Evolutionary conservation across 92 coral and sea anemone genomes (phyloP), one percentile per base, ranked within the genome.

Genomic region (Porites evermanni): DNA sequence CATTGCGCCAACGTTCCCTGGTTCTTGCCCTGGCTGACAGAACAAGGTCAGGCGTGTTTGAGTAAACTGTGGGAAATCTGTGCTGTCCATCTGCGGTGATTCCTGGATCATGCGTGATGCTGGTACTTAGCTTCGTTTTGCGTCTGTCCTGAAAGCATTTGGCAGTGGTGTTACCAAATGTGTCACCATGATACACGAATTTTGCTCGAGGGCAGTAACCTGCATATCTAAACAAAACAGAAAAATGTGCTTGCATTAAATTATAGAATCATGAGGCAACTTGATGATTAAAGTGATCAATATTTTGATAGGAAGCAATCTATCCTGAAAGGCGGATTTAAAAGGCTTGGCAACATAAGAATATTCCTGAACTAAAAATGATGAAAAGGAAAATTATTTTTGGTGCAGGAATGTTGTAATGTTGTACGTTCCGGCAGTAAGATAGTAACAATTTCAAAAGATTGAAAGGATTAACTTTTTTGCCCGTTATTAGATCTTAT

Each of bases 161-260:
- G 0, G 97, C 94, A 8, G 97, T 95, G 72, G 94, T 91, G 61
- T 92, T 83, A 23, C 97, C 98, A 11, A 91, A 94, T 12, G 98
- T 95, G 77, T 91, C 94, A 21, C 98, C 98, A 64, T 95, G 90
- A 51, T 90, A 90, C 77, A 89, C 80, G 64, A 84, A 92, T 79
- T 93, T 91, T 47, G 84, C 91, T 70, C 82, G 93, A 8, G 98
- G 97, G 56, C 93, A 80, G 78, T 91, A 89, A n/a, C 98, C 98
- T 67, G 96, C 96, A 69, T 95, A 95, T 61, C 98, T 89, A 29
- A 14, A 75, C 74, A 20, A 14, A 54, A 1, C 47, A 38, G 47
- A 78, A 67, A 8, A 59, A 13, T 9, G 51, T 2, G 75, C 9
- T 14, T 3, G 9, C 20, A 53, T 26, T 60, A 10, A 5, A 12